These are phyloP conservation scores for Eupsilia transversa DNA, from an alignment of 2,888 invertebrate species.

Conservation along the genomic window DNA sequence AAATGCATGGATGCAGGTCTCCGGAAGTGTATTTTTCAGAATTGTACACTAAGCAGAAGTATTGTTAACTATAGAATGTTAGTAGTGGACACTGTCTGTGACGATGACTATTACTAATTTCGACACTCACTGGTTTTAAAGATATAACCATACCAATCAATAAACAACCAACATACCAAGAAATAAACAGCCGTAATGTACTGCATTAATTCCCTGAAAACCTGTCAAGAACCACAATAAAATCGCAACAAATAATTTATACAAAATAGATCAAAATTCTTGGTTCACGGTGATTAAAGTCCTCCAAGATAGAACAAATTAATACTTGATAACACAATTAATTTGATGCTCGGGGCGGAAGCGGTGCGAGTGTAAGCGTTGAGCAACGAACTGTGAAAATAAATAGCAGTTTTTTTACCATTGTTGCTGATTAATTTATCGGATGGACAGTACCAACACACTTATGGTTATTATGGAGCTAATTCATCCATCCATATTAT, in stretches of 20 bases:
- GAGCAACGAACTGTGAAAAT: not conserved
- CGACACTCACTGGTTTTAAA: too few species aligned
- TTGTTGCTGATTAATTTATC: not conserved
- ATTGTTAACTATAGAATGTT: not conserved
- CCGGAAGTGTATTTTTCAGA: not conserved
- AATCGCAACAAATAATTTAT: slow-evolving; percentile 50
- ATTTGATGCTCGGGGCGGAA: slow-evolving; percentile 74
- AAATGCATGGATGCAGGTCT: too few species aligned
- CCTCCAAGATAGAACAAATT: slow-evolving; percentile 83
- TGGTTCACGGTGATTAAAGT: slow-evolving; percentile 80
- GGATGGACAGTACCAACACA: not conserved
- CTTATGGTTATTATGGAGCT: not conserved
- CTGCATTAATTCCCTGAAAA: not conserved
- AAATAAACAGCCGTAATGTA: not conserved
- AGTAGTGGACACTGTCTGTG: not conserved
- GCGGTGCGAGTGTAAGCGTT: slow-evolving; percentile 57
- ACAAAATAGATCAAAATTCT: slow-evolving; percentile 59
- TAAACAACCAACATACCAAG: not conserved
- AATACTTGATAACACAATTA: slow-evolving; percentile 91
- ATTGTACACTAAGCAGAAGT: not conserved
- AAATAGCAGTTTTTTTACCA: not conserved
- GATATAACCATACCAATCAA: not conserved
- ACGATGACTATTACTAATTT: too few species aligned
- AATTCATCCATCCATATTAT: not conserved
- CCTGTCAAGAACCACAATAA: slow-evolving; percentile 3